Base-by-base conservation (phyloP, 1,140 invertebrate species). In the Drosophila navojoa region DNA sequence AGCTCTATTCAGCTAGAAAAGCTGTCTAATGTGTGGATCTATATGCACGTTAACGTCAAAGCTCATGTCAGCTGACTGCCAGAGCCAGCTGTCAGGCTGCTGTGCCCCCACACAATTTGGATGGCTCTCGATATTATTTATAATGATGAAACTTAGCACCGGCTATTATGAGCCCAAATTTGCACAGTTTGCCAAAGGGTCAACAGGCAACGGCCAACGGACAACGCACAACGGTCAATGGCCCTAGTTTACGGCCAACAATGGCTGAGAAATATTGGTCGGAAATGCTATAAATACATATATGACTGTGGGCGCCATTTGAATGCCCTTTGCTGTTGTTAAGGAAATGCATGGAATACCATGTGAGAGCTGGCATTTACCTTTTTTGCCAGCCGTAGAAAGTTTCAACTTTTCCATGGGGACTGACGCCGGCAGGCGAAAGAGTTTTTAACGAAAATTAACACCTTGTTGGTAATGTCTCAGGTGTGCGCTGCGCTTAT, bases 391-490 rank as follows among this genome's bases (percentile, higher is more conserved):
- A 15, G 10, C 35, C 7, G 15, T 10, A 57, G 54, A 25, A 55
- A 38, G 15, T 54, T 35, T 54, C 4, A 27, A 11, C 29, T 54
- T 35, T 19, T 16, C 53, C 53, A n/a, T 25, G 44, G 40, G 22
- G 16, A 5, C 0, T 42, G 25, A 2, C 9, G 40, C 55, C 55
- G 40, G 25, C 10, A 29, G 55, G 54, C 22, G 5, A 45, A 59
- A 29, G 25, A 59, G n/a, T 29, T 59, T 59, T 13, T 16, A 45
- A 27, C 15, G 42, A 19, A 47, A 45, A 47, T 47, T 32, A 47
- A 32, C 42, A 47, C 42, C 22, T 32, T 47, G 15, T 59, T 45
- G 49, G 61, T 35, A 45, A 54, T 62, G 49, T 45, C 49, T 27
- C 67, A 47, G 58, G 29, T 62, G 29, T 52, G 27, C 25, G 27